Evolutionary conservation across 2,797 vertebrate species (phyloP), one percentile per base, ranked within the genome.

Genomic region (Falco columbarius): DNA sequence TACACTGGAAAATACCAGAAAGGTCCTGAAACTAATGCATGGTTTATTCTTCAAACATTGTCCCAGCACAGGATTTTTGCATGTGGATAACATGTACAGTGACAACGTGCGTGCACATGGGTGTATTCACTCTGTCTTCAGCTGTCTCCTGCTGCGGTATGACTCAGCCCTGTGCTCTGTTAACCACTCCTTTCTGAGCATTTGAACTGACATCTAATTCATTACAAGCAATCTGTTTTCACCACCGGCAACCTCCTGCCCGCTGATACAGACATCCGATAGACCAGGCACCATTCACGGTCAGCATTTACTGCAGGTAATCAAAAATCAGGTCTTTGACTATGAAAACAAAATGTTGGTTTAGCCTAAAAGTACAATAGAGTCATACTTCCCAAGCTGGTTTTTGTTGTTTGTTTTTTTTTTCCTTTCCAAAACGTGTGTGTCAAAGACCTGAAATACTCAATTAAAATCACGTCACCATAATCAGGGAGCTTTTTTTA

Each of bases 161-260:
- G 95, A 95, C 95, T 96, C 93, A 95, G 97, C 93, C 81, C 96
- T 86, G 93, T 8, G 40, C 71, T 87, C 71, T 97, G 96, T 97
- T 96, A 95, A 97, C 87, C 36, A 94, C 90, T 92, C 97, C 97
- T 90, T 95, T 82, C 97, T 95, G 67, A 97, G 98, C 97, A 98
- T 98, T 98, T 97, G 90, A 96, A 97, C 95, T 98, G 98, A 98
- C 98, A 98, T 98, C 96, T 98, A 97, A 97, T 99, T 98, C 98
- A 98, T 98, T 98, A 98, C 56, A 27, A 96, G 96, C 89, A 93
- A 97, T 96, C 97, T 96, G 97, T 98, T 98, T 96, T 98, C 98
- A 98, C 97, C 98, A 98, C 85, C 89, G 27, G 61, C 95, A 88
- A 94, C 74, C 82, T 81, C 88, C 86, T 94, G 96, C 92, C 84